Evolutionary conservation across 2,113 vertebrate genomes (phyloP), one percentile per base, ranked within the genome.

Genomic region (Lagenorhynchus albirostris): DNA sequence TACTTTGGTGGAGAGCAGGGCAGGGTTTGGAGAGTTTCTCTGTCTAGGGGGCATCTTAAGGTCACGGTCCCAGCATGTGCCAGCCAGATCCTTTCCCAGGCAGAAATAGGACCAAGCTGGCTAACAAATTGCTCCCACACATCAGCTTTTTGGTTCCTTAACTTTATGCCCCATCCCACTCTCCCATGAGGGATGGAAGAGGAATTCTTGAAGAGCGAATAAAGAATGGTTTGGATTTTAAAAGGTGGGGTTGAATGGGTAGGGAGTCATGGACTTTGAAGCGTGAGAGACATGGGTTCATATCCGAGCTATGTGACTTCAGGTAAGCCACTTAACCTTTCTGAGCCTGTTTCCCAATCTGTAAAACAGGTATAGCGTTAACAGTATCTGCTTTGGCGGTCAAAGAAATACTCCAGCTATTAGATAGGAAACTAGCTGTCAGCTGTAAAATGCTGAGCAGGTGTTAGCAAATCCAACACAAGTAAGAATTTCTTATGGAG

Each of bases 161-260:
- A 97, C 97, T 96, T 95, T 93, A 18, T 93, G 31, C 62, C 97
- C 95, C 68, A 71, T 90, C 91, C 89, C 74, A 97, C 96, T 93
- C 87, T 92, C 77, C 83, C 74, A 29, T 86, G 96, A 91, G 33
- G 23, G 53, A 33, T 84, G 86, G 80, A 89, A 95, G 88, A 97
- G 91, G 88, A 76, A 80, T 97, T 91, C 96, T 86, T 95, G 65
- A 95, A 94, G 94, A 76, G 36, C 68, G 50, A 96, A 68, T 93
- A 50, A 92, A 97, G 81, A 88, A 55, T 91, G 41, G 36, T 91
- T 80, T 80, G 83, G 82, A 33, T 95, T 90, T 97, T 95, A 81
- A 95, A 87, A 80, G 58, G 77, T 91, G 25, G 41, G 41, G 76
- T 36, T 73, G 63, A 50, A 38, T 77, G 70, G 71, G 29, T 91